phyloP scores from a whole-genome alignment of 2,888 invertebrate genomes.

The Tanaodytes sp. region DNA sequence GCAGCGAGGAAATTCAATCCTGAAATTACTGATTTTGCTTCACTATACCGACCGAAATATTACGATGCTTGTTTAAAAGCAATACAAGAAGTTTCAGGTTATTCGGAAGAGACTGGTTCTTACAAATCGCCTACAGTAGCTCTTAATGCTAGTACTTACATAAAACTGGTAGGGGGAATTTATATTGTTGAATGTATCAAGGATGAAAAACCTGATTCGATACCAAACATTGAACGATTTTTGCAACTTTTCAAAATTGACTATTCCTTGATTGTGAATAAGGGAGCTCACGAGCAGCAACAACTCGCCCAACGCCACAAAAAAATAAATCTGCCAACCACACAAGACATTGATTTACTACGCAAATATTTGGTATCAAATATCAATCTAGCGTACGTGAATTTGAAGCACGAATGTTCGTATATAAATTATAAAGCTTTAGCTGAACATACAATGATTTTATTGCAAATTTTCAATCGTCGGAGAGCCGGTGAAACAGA shows the following conservation, averaged over 20 bases:
- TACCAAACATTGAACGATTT: constrained; percentile 1
- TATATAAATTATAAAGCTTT: constrained; percentile 4
- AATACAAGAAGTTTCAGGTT: constrained; percentile 13
- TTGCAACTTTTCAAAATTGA: constrained; percentile 4
- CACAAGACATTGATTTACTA: constrained; percentile 6
- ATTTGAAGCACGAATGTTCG: not conserved
- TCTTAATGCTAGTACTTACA: not conserved
- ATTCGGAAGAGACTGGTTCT: not conserved
- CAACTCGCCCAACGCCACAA: not conserved
- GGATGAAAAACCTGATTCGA: not conserved
- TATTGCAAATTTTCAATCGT: constrained; percentile 13
- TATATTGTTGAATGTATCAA: constrained; percentile 8
- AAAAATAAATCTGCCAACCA: not conserved
- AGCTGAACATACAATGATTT: not conserved
- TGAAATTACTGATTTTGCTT: constrained; percentile 5
- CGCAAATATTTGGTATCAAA: not conserved
- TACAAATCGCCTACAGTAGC: constrained; percentile 11
- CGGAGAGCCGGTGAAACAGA: constrained; percentile 5
- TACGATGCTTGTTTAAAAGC: not conserved
- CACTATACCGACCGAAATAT: constrained; percentile 7
- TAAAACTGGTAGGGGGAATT: constrained; percentile 11
- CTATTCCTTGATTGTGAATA: constrained; percentile 10
- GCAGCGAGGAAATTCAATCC: not conserved
- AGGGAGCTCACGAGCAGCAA: constrained; percentile 5
- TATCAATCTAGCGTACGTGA: constrained; percentile 17